phyloP scores from a whole-genome alignment of 2,113 vertebrate species.

The Dasyurus viverrinus region DNA sequence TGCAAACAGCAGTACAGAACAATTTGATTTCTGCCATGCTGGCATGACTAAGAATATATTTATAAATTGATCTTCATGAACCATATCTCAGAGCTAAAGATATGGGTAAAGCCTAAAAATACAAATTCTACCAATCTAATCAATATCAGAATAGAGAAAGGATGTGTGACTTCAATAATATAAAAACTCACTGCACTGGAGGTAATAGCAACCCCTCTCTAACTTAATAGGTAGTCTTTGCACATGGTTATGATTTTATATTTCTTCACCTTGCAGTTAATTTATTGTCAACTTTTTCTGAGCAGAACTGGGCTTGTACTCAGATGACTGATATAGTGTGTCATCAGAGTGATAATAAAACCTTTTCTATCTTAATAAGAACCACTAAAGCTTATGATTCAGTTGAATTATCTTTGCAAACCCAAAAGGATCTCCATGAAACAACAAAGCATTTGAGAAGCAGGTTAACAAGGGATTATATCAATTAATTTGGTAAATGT shows the following conservation, averaged over 20 bases:
- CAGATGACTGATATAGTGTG: neutral
- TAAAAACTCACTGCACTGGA: neutral
- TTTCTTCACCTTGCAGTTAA: neutral
- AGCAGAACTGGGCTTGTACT: neutral
- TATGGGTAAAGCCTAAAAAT: constrained; percentile 12
- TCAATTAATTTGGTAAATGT: neutral
- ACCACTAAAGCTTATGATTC: neutral
- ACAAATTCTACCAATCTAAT: constrained; percentile 48
- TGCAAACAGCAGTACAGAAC: constrained; percentile 27
- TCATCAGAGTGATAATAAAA: neutral
- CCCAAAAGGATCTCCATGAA: neutral
- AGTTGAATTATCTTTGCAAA: neutral
- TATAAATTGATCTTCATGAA: constrained; percentile 38
- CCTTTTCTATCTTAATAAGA: neutral
- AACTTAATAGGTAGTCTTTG: neutral
- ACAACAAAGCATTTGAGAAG: neutral
- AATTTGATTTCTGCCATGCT: constrained; percentile 53
- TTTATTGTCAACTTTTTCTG: neutral
- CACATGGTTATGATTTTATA: neutral
- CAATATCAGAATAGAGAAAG: neutral
- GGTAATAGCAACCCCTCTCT: neutral
- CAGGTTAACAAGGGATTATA: neutral
- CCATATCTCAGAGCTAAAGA: constrained; percentile 17
- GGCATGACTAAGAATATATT: neutral
- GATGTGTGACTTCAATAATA: neutral